A percentile compares a stretch with the other conserved stretches of the same genome.
These are phyloP conservation scores for Zygogramma bicolorata DNA, from an alignment of 2,888 invertebrate genomes.

Conservation along the genomic window DNA sequence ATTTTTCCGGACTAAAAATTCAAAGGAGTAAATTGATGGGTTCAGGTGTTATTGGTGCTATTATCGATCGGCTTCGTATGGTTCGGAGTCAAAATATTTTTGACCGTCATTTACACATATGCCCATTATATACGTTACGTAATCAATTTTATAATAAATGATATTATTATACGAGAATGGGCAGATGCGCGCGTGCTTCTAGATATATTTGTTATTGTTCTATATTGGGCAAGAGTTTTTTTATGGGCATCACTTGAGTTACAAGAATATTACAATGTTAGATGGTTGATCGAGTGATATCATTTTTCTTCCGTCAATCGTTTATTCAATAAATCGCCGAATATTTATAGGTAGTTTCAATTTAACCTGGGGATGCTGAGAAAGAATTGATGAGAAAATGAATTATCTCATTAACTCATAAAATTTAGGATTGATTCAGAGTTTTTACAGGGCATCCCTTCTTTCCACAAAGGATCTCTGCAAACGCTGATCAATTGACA, in stretches of 20 bases:
- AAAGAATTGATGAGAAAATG: too few relatives aligned
- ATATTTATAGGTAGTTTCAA: too few relatives aligned
- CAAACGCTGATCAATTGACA: too few relatives aligned
- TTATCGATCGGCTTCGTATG: background rate
- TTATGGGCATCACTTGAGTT: background rate
- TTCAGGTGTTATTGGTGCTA: background rate
- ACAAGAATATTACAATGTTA: background rate
- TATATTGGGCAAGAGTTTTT: background rate
- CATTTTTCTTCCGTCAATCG: too few relatives aligned
- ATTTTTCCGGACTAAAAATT: background rate
- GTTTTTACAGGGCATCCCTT: too few relatives aligned
- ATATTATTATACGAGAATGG: background rate
- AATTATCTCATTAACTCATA: too few relatives aligned
- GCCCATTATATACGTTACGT: background rate
- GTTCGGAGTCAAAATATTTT: conserved; percentile 6
- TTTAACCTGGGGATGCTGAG: too few relatives aligned
- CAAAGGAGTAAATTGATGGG: background rate
- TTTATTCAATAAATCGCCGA: too few relatives aligned
- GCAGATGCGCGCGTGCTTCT: background rate
- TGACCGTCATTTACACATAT: conserved; percentile 1
- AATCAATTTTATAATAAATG: background rate
- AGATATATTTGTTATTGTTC: background rate
- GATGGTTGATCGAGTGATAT: too few relatives aligned
- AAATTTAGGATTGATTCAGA: too few relatives aligned
- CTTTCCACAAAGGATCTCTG: too few relatives aligned